phyloP scores from a whole-genome alignment of 2,113 vertebrate genomes.

The Heptranchias perlo region DNA sequence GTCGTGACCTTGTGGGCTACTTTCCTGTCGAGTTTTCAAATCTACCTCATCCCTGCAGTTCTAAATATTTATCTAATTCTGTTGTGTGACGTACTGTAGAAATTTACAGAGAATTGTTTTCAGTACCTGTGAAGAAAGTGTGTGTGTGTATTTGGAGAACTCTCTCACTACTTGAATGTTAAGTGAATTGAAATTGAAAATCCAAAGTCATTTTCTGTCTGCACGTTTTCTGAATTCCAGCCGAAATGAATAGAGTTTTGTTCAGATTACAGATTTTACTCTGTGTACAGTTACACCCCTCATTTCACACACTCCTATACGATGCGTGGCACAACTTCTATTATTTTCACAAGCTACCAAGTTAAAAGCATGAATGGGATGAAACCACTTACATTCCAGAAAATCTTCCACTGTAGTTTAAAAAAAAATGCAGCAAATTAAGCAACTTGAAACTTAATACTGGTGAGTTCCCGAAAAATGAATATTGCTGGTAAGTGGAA shows the following conservation, averaged over 20 bases:
- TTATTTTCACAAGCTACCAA: not conserved
- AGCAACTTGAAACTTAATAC: not conserved
- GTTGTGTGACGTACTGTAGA: not conserved
- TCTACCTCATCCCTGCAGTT: not conserved
- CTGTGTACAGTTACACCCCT: not conserved
- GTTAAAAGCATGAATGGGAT: not conserved
- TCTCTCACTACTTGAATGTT: not conserved
- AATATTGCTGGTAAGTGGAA: not conserved
- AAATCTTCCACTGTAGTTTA: not conserved
- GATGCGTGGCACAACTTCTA: not conserved
- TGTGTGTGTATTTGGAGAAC: not conserved
- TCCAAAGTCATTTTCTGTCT: not conserved
- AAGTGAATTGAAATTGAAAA: not conserved
- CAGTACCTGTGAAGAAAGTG: not conserved
- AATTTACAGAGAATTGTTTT: not conserved
- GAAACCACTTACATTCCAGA: not conserved
- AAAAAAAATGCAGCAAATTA: not conserved
- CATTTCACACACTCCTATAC: not conserved
- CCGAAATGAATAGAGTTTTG: not conserved
- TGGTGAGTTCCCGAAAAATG: not conserved
- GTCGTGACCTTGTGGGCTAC: not conserved
- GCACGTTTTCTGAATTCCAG: not conserved
- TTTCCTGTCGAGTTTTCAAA: not conserved
- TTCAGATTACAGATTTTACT: not conserved
- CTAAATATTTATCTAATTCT: not conserved